Evolutionary conservation across 2,113 vertebrate genomes (phyloP).

Genomic region (Phasianus colchicus): DNA sequence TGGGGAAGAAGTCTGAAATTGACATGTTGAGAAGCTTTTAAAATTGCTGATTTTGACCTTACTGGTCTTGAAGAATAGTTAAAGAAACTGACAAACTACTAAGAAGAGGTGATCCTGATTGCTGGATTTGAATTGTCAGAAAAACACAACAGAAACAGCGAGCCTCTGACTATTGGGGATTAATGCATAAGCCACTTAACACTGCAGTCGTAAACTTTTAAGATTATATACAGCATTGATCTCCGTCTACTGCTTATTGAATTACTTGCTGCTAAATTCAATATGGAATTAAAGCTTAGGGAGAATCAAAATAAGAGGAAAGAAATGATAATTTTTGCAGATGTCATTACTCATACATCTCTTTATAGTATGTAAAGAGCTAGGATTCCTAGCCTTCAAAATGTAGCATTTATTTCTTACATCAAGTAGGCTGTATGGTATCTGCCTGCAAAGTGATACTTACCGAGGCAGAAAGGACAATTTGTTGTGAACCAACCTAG

Average conservation of each 20-base stretch:
- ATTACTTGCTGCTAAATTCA: constrained; percentile 44
- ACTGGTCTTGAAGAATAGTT: constrained; percentile 35
- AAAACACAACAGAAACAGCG: constrained; percentile 3
- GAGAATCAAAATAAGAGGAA: constrained; percentile 16
- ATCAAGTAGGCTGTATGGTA: neutral
- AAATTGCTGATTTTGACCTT: constrained; percentile 47
- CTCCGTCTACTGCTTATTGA: constrained; percentile 27
- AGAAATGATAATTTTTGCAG: neutral
- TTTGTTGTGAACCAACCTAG: neutral
- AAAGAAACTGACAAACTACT: constrained; percentile 31
- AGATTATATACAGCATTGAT: constrained; percentile 56
- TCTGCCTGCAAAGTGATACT: neutral
- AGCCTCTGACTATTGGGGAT: constrained; percentile 42
- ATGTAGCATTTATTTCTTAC: neutral
- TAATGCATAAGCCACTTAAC: constrained; percentile 44
- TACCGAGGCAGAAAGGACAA: neutral
- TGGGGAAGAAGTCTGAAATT: neutral
- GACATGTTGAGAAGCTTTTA: neutral
- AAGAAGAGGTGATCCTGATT: neutral
- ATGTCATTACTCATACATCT: neutral
- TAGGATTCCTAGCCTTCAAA: neutral
- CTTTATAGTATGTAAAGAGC: fast-evolving
- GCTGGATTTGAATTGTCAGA: constrained; percentile 12
- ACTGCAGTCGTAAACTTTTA: constrained; percentile 53
- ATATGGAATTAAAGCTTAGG: constrained; percentile 20